Percentiles rank a stretch among this genome's conserved stretches.
Conservation (phyloP, 1,140 invertebrate species). For the Mercenaria mercenaria region DNA sequence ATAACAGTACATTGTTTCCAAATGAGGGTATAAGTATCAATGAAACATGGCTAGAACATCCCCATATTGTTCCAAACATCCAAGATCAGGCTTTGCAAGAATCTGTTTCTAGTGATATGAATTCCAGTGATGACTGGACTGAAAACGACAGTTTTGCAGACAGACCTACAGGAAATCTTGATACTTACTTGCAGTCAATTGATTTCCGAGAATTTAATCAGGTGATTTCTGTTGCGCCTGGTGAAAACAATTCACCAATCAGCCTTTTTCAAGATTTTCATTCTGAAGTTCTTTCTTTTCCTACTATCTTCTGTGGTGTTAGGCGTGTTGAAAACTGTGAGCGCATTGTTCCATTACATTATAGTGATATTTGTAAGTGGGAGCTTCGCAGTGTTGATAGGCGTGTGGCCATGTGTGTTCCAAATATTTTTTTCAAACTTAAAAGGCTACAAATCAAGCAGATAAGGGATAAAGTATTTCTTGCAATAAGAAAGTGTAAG, state of each 20-base stretch:
- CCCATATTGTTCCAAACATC: too few species aligned
- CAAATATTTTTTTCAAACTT: slow-evolving; percentile 71
- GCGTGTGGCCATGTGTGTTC: slow-evolving; percentile 48
- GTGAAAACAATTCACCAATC: slow-evolving; percentile 49
- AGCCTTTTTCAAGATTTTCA: slow-evolving; percentile 58
- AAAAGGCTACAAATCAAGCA: slow-evolving; percentile 75
- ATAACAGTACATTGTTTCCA: slow-evolving; percentile 63
- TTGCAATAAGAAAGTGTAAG: slow-evolving; percentile 69
- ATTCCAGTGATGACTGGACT: neutral
- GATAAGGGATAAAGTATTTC: slow-evolving; percentile 64
- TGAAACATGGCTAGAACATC: slow-evolving; percentile 10
- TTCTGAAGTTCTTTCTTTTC: slow-evolving; percentile 49
- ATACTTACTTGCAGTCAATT: slow-evolving; percentile 32
- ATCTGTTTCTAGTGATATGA: neutral
- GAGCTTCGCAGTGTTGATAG: slow-evolving; percentile 59
- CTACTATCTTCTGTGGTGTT: slow-evolving; percentile 61
- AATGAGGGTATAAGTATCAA: slow-evolving; percentile 20
- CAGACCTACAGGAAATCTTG: slow-evolving; percentile 13
- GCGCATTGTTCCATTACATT: slow-evolving; percentile 41
- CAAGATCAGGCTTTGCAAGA: neutral
- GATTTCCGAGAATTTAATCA: slow-evolving; percentile 54
- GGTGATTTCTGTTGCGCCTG: slow-evolving; percentile 55
- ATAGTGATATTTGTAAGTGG: slow-evolving; percentile 58
- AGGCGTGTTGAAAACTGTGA: slow-evolving; percentile 26
- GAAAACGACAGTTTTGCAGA: slow-evolving; percentile 43